These are phyloP conservation scores for Caenorhabditis panamensis DNA, from an alignment of 2,888 invertebrate genomes.

Conservation along the genomic window DNA sequence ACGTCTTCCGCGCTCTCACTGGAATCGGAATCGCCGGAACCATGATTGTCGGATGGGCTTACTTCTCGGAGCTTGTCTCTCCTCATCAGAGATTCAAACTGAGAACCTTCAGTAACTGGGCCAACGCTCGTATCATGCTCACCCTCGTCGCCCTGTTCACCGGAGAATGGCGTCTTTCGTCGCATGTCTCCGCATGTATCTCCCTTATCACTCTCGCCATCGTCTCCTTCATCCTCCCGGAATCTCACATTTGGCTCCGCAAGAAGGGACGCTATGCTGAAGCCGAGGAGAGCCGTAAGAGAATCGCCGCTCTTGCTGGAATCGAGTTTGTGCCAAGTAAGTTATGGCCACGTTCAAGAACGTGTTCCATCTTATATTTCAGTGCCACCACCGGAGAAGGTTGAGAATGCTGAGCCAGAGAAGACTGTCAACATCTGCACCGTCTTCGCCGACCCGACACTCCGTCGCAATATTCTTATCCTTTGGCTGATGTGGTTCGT, in stretches of 20 bases:
- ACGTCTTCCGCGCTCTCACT: slow-evolving; percentile 66
- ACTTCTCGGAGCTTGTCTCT: slow-evolving; percentile 70
- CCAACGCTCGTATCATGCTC: slow-evolving; percentile 69
- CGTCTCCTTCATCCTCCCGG: slow-evolving; percentile 69
- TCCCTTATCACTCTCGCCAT: slow-evolving; percentile 64
- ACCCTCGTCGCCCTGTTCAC: slow-evolving; percentile 68
- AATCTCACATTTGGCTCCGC: slow-evolving; percentile 71
- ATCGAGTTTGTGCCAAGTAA: slow-evolving; percentile 63
- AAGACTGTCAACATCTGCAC: slow-evolving; percentile 59
- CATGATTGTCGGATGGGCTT: slow-evolving; percentile 72
- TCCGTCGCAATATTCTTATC: slow-evolving; percentile 66
- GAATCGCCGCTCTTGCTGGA: slow-evolving; percentile 66
- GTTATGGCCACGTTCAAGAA: neutral
- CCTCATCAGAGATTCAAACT: slow-evolving; percentile 69
- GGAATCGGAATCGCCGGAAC: slow-evolving; percentile 70
- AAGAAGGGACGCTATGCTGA: slow-evolving; percentile 67
- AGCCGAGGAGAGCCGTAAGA: slow-evolving; percentile 64
- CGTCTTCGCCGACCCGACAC: slow-evolving; percentile 63
- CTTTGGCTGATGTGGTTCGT: slow-evolving; percentile 72
- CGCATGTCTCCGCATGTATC: slow-evolving; percentile 67
- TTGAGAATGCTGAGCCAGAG: slow-evolving; percentile 57
- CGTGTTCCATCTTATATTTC: slow-evolving; percentile 1
- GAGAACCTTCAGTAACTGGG: slow-evolving; percentile 71
- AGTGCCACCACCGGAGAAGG: slow-evolving; percentile 59
- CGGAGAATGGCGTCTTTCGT: slow-evolving; percentile 68